Conservation (phyloP, 2,888 invertebrate genomes). For the Neria commutata region DNA sequence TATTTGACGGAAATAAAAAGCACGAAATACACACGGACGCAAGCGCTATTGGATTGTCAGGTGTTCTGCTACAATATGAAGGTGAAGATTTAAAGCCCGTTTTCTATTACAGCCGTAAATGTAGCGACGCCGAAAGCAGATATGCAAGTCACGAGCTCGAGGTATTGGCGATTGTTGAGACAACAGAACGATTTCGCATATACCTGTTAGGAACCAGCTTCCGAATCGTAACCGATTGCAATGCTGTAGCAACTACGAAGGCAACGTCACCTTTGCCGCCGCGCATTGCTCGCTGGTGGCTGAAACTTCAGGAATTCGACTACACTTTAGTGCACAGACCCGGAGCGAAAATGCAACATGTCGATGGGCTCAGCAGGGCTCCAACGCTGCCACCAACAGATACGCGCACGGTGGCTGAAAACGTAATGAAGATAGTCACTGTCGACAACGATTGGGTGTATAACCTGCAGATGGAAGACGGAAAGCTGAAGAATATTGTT, state of each 20-base stretch:
- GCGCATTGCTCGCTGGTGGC: constrained; percentile 44
- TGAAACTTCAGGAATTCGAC: constrained; percentile 35
- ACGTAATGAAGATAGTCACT: constrained; percentile 15
- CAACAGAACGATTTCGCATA: constrained; percentile 47
- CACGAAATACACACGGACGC: constrained; percentile 51
- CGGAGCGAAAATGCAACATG: constrained; percentile 44
- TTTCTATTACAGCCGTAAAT: constrained; percentile 46
- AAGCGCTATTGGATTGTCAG: constrained; percentile 42
- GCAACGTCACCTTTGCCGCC: constrained; percentile 40
- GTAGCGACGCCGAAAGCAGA: constrained; percentile 44
- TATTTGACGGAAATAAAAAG: constrained; percentile 25
- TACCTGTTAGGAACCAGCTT: constrained; percentile 48
- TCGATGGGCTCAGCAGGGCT: constrained; percentile 44
- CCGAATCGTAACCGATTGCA: constrained; percentile 50
- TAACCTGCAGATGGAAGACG: constrained; percentile 15
- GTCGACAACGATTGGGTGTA: constrained; percentile 10
- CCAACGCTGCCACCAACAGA: constrained; percentile 15
- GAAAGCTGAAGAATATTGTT: neutral
- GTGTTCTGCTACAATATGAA: constrained; percentile 45
- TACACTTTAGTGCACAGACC: constrained; percentile 29
- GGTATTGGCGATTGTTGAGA: constrained; percentile 48
- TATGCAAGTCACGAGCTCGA: constrained; percentile 57
- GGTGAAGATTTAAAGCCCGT: constrained; percentile 35
- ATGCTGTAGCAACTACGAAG: constrained; percentile 43
- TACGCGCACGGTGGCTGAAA: constrained; percentile 12